Base-by-base conservation (phyloP, 2,797 vertebrate genomes). In the Anguilla pacifica region DNA sequence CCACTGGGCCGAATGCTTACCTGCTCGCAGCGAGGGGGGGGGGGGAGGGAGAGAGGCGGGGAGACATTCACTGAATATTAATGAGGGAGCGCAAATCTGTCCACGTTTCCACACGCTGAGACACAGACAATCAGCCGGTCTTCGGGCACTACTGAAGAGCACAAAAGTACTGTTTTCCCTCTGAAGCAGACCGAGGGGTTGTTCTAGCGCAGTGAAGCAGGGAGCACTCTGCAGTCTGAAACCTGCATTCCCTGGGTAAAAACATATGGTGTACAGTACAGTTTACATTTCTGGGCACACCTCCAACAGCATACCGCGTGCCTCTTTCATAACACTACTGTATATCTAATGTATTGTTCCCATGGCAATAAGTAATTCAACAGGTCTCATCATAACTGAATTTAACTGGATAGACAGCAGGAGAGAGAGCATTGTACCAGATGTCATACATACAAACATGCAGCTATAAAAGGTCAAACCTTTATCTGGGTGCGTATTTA, bases 1-100 rank as follows among this genome's bases (percentile, higher is more conserved):
- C 99, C 99, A 99, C 91, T 99, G 98, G 86, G 98, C 97, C 2
- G 98, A 97, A 91, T 98, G 97, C 88, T 98, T 99, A 82, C 98
- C 99, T 99, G 82, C 28, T 93, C 92, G 90, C 88, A 83, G 51
- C 31, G 31, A 22, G 25, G 28, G 5, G 15, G 5, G 22, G n/a
- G n/a, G n/a, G n/a, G n/a, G n/a, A n/a, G n/a, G 49, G 7, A 5
- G 13, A 15, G 19, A 3, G 28, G 49, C 53, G 49, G 25, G 9
- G n/a, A 84, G 10, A 87, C 2, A n/a, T 70, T 70, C 25, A 28
- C 11, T 70, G 6, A 70, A 31, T 70, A 2, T 70, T 0, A 70
- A 70, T 11, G 64, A 28, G 31, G 74, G 35, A 43, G 13, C 17
- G 5, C 31, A 79, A 46, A 79, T 7, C 74, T 79, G 74, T 7